Base-by-base conservation (phyloP, 1,140 invertebrate species). In the Trichonephila clavata region DNA sequence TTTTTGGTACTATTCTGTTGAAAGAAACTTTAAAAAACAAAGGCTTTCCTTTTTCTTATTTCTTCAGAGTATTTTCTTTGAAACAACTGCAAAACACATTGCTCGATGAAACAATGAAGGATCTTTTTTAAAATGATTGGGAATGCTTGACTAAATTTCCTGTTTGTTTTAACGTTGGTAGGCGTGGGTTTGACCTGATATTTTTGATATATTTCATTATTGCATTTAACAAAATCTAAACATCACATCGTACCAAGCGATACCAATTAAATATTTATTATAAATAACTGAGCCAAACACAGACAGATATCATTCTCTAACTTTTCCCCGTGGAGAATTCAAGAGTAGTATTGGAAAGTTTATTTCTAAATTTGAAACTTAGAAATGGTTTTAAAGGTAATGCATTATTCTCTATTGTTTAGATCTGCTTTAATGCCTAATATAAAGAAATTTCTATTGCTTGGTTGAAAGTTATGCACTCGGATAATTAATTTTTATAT, bases 101-200 rank as follows among this genome's bases (percentile, higher is more conserved):
- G 10, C 24, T 24, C 21, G 60, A 68, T 24, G 24, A 68, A 68
- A 68, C 21, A 21, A 27, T 68, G 63, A 24, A n/a, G 63, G 13
- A 3, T 14, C 63, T 68, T 68, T 68, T 68, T 68, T 68, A 21
- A n/a, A 13, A 86, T 24, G 2, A 59, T 59, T 61, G 20, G 1
- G 57, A 87, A 87, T 63, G 86, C 14, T 63, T 87, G 59, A 87
- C 24, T 87, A 87, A 63, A 65, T 65, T 87, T 87, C 32, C 32
- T 57, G 63, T 61, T 87, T 87, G 59, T 87, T 87, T 87, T 65
- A 87, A 87, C 1, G n/a, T 39, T 84, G 24, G 21, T 57, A 63
- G 86, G 61, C 39, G 59, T 63, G 86, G 8, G 32, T 61, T 32
- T 65, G 24, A 65, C 60, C 61, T 43, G 59, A 87, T 39, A 87